Base-by-base conservation (phyloP, 2,797 vertebrate species). In the Onychomys torridus region DNA sequence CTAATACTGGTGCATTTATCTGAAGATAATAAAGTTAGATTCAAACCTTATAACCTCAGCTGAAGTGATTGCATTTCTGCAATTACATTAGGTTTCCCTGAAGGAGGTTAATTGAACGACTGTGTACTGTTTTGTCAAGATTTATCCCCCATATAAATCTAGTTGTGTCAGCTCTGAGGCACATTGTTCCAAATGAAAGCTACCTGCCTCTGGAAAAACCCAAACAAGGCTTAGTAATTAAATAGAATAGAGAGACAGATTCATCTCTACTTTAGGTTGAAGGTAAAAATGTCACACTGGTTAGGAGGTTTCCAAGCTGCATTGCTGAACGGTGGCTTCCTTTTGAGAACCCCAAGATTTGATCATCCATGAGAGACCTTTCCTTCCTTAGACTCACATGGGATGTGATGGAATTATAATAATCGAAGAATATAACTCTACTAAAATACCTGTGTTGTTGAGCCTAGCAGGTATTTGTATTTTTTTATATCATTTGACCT, bases 41-140 rank as follows among this genome's bases (percentile, higher is more conserved):
- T 98, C 96, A 98, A 98, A 97, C 61, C 88, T 97, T 98, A 98
- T 97, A 69, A 95, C 89, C 96, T 97, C 73, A 94, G 83, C 67
- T 13, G 94, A 98, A 98, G 82, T 84, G 96, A 98, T 97, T 98
- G 92, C 91, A 97, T 98, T 98, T 97, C 93, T 98, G 91, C 97
- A 98, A 98, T 98, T 98, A 98, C 98, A 98, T 98, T 97, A 97
- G 96, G 93, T 83, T 97, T 96, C 96, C 96, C 97, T 95, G 94
- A 98, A 98, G 97, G 96, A 96, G 90, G 95, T 97, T 98, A 98
- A 98, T 98, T 98, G 97, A 98, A 98, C 96, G 93, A 81, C 94
- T 96, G 92, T 93, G 73, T 93, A 97, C 84, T 95, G 89, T 98
- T 98, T 98, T 97, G 96, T 97, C 95, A 97, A 97, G 97, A 98